A percentile compares a stretch with the other conserved stretches of the same genome.
Conservation (phyloP, 2,888 invertebrate species). For the Baccha elongata region DNA sequence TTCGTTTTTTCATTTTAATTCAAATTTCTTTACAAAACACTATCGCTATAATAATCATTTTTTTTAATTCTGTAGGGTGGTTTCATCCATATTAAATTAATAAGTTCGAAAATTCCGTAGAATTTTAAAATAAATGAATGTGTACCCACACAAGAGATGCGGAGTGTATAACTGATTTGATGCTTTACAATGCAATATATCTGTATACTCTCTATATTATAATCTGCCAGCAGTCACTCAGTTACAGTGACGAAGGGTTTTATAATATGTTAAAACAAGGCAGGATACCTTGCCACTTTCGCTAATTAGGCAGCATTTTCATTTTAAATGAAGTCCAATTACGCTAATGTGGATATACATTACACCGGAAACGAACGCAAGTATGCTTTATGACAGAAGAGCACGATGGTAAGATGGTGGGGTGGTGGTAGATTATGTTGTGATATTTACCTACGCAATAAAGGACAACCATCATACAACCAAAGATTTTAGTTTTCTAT, state of each 20-base stretch:
- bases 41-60: too few species aligned
- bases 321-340: constrained; percentile 77
- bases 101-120: too few species aligned
- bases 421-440: constrained; percentile 10
- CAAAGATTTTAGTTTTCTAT: background rate
- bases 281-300: constrained; percentile 76
- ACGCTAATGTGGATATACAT: constrained; percentile 76
- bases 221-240: constrained; percentile 51
- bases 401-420: constrained; percentile 10
- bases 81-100: too few species aligned
- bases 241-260: constrained; percentile 55
- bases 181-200: constrained; percentile 23
- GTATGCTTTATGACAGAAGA: constrained; percentile 19
- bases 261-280: constrained; percentile 42
- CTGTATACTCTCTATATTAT: constrained; percentile 5
- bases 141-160: too few species aligned
- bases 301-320: constrained; percentile 77
- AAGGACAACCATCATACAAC: background rate
- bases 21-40: too few species aligned
- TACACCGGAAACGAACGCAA: constrained; percentile 75
- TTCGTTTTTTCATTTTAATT: too few species aligned
- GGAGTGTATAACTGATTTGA: background rate
- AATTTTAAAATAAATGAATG: too few species aligned
- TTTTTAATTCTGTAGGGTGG: too few species aligned
- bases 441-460: constrained; percentile 3